Base-by-base conservation (phyloP, 2,797 vertebrate genomes). In the Hoplostethus mediterraneus region DNA sequence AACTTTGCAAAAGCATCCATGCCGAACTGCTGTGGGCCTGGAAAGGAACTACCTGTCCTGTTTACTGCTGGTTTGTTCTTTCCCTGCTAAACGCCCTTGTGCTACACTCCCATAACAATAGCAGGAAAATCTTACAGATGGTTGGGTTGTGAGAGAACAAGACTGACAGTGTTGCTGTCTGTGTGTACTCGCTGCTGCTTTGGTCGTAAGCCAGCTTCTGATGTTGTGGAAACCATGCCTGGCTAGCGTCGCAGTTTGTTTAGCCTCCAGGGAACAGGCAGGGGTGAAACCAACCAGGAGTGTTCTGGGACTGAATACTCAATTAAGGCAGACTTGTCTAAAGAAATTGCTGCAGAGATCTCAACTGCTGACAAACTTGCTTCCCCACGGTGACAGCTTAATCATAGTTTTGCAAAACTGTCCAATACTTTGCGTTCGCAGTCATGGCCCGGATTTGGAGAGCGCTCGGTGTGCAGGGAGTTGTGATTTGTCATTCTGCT, bases 401-500 rank as follows among this genome's bases (percentile, higher is more conserved):
- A 90, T 92, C 90, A 86, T 81, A 80, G 65, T 75, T 81, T 16
- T 79, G 73, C 84, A 86, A 75, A 86, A 79, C 51, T 75, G 80
- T 87, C 81, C 75, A 21, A 58, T 83, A 71, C 57, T 68, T 30
- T 3, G 63, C 65, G 51, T 63, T 12, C 67, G 31, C 74, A 42
- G 36, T 74, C 72, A 70, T 81, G 6, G 13, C 66, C 57, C 58
- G 14, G 75, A 51, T 69, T 33, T 54, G 67, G 70, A 59, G 61
- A 56, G 67, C 68, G 71, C 21, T 63, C 33, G 58, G 6, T 16
- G 45, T 31, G 28, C 25, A 82, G 87, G 84, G 75, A 67, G 75
- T 82, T 75, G 84, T 81, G 84, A 90, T 90, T 90, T 85, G 87
- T 91, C 86, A 87, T 84, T 65, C 68, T 44, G 71, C 81, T 76